phyloP scores from a whole-genome alignment of 1,140 invertebrate genomes.

The Hestina assimilis region DNA sequence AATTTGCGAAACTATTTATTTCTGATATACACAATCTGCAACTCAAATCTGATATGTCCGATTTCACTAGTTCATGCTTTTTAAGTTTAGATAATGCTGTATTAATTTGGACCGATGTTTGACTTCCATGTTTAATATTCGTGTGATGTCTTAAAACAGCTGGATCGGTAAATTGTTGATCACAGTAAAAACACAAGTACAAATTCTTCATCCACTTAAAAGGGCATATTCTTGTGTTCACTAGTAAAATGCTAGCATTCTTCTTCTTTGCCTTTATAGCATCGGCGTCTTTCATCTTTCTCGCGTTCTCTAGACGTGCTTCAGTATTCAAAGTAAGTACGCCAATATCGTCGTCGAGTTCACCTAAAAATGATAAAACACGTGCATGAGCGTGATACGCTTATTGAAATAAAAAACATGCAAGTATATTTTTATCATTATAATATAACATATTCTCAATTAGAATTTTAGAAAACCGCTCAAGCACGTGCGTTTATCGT shows the following conservation, averaged over 20 bases:
- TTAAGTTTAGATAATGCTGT: conserved; percentile 48
- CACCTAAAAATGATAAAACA: conserved; percentile 70
- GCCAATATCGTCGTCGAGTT: conserved; percentile 29
- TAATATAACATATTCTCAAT: neutral
- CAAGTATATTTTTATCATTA: conserved; percentile 13
- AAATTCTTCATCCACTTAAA: conserved; percentile 68
- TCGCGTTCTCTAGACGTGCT: conserved; percentile 31
- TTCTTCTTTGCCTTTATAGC: conserved; percentile 44
- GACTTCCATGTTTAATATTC: conserved; percentile 33
- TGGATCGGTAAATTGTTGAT: conserved; percentile 51
- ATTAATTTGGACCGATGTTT: conserved; percentile 37
- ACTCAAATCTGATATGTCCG: conserved; percentile 51
- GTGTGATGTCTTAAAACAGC: conserved; percentile 49
- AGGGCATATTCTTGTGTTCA: conserved; percentile 56
- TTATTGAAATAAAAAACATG: conserved; percentile 29
- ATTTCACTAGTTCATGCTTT: conserved; percentile 63
- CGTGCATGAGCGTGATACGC: conserved; percentile 32
- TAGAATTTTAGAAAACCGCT: conserved; percentile 7
- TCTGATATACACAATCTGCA: conserved; percentile 52
- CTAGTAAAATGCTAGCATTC: conserved; percentile 49
- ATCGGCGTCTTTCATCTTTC: conserved; percentile 43
- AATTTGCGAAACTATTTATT: conserved; percentile 31
- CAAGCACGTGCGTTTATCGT: conserved; percentile 30
- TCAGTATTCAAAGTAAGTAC: conserved; percentile 19
- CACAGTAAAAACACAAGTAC: conserved; percentile 64